phyloP scores from a whole-genome alignment of 2,888 invertebrate species.

The Aplocera efformata region DNA sequence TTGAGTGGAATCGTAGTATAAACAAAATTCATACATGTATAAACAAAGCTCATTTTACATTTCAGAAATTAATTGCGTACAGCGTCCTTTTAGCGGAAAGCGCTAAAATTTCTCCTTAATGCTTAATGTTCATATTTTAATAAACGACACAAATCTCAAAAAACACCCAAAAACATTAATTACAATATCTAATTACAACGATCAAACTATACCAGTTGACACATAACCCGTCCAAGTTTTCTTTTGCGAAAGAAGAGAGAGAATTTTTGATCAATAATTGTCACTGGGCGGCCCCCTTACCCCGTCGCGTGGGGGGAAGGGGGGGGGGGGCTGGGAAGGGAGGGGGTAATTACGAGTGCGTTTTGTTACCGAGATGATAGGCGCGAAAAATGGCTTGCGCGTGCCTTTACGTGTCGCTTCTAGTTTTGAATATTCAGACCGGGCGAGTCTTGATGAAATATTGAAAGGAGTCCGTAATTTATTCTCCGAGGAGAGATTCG shows the following conservation, averaged over 20 bases:
- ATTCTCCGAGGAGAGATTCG: conserved; percentile 74
- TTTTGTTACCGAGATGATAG: conserved; percentile 81
- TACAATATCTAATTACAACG: conserved; percentile 71
- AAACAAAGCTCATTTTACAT: no score
- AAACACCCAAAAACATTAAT: conserved; percentile 24
- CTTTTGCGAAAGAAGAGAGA: conserved; percentile 82
- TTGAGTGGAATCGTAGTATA: no score
- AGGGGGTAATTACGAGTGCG: conserved; percentile 80
- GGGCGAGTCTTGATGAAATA: conserved; percentile 78
- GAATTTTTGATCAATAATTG: conserved; percentile 86
- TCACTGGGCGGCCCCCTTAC: conserved; percentile 79
- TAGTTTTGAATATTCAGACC: conserved; percentile 80
- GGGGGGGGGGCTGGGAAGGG: conserved; percentile 39
- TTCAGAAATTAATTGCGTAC: no score
- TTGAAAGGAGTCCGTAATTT: conserved; percentile 79
- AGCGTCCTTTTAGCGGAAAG: no score
- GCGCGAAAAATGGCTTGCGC: conserved; percentile 81
- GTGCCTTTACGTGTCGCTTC: conserved; percentile 79
- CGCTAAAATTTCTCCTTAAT: no score
- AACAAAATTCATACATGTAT: no score
- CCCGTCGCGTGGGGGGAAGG: conserved; percentile 39
- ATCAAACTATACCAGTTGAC: conserved; percentile 71
- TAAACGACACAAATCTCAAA: neutral
- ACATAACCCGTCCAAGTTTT: conserved; percentile 81
- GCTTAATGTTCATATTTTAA: no score